Conservation (phyloP, 2,797 vertebrate species). For the Lacerta agilis region DNA sequence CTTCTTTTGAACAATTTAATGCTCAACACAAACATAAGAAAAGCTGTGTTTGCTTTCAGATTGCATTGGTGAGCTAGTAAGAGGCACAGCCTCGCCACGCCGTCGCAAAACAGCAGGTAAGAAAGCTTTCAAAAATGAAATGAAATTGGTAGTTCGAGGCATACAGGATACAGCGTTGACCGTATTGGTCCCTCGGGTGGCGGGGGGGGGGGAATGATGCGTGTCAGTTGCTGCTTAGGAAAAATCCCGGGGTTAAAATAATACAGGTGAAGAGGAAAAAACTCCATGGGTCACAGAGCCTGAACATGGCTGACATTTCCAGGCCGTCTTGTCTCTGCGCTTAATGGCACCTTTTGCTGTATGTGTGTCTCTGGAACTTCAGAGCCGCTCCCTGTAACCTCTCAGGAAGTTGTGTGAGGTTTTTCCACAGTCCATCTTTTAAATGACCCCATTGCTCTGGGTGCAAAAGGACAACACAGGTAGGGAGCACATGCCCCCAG, state of each 20-base stretch:
- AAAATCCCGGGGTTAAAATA: conserved; percentile 14
- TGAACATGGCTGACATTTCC: conserved; percentile 19
- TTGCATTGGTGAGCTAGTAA: no score
- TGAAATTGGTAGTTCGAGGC: neutral
- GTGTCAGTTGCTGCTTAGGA: conserved; percentile 1
- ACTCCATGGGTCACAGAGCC: neutral
- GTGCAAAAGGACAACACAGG: neutral
- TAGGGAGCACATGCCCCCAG: rapidly evolving
- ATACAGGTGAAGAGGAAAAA: conserved; percentile 2
- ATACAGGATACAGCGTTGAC: neutral
- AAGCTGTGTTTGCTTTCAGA: neutral
- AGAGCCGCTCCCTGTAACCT: neutral
- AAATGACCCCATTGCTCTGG: rapidly evolving
- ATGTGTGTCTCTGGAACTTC: neutral
- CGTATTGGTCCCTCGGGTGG: neutral
- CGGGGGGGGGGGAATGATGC: neutral
- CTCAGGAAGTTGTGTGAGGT: neutral
- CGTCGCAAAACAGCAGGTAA: conserved; percentile 4
- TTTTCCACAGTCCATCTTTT: neutral
- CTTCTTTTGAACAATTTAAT: neutral
- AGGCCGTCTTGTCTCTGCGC: neutral
- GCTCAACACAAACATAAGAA: neutral
- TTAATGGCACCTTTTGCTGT: conserved; percentile 22
- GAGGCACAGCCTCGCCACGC: neutral
- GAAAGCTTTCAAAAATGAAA: neutral